Conservation (phyloP, 2,888 invertebrate genomes). For the Diaphora mendica region DNA sequence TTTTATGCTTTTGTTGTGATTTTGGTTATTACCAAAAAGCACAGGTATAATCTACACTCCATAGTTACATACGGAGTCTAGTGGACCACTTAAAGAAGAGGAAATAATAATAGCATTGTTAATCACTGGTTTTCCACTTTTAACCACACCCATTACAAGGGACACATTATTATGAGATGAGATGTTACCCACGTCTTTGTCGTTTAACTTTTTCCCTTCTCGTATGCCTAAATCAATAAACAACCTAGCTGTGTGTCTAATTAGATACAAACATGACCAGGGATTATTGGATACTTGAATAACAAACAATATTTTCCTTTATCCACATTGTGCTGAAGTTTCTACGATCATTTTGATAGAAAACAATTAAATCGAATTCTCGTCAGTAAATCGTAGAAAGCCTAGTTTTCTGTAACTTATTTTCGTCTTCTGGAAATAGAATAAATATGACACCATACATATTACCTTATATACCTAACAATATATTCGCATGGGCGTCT, state of each 20-base stretch:
- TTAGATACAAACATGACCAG: background rate
- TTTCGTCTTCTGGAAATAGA: background rate
- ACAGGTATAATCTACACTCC: too few species aligned
- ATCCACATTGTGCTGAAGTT: background rate
- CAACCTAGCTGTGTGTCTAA: background rate
- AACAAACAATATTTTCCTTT: background rate
- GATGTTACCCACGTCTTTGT: background rate
- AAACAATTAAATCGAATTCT: background rate
- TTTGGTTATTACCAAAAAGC: too few species aligned
- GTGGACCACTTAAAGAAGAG: too few species aligned
- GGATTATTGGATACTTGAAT: background rate
- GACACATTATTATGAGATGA: too few species aligned
- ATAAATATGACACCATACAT: background rate
- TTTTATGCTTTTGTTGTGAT: too few species aligned
- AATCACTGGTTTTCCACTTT: background rate
- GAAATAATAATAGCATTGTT: background rate
- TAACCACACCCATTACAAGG: too few species aligned
- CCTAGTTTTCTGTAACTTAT: background rate
- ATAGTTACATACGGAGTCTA: too few species aligned
- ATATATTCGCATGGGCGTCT: slow-evolving; percentile 18
- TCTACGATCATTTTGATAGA: background rate
- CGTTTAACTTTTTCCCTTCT: too few species aligned
- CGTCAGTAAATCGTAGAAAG: background rate
- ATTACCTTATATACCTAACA: background rate
- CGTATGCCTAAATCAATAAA: too few species aligned